Conservation (phyloP, 2,113 vertebrate genomes). For the Gallinago undulata region DNA sequence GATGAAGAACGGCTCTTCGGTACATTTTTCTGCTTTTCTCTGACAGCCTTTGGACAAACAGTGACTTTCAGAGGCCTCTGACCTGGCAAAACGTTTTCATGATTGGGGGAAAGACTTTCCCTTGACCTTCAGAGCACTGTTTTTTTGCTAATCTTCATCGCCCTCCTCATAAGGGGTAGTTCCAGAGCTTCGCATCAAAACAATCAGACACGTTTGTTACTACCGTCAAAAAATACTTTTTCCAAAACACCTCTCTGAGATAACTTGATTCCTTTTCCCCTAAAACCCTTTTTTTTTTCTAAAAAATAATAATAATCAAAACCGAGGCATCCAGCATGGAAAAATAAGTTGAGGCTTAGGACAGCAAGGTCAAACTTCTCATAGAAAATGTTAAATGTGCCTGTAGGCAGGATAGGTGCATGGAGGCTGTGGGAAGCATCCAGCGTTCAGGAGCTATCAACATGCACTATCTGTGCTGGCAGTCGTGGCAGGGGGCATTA, state of each 20-base stretch:
- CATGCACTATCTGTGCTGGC: slow-evolving; percentile 45
- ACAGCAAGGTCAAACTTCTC: slow-evolving; percentile 47
- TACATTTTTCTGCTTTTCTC: background rate
- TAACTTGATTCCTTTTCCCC: background rate
- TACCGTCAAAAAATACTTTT: background rate
- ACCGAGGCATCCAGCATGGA: slow-evolving; percentile 40
- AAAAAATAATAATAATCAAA: background rate
- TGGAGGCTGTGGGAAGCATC: slow-evolving; percentile 45
- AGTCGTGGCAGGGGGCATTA: background rate
- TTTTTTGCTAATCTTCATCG: background rate
- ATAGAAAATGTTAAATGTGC: slow-evolving; percentile 29
- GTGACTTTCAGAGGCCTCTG: background rate
- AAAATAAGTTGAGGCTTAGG: slow-evolving; percentile 39
- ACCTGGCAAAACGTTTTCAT: background rate
- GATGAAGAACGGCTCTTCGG: background rate
- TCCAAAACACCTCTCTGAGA: slow-evolving; percentile 6
- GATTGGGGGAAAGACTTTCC: background rate
- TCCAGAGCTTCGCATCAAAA: background rate
- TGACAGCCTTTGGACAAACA: background rate
- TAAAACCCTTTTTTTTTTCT: background rate
- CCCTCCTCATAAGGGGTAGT: background rate
- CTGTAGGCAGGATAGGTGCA: slow-evolving; percentile 41
- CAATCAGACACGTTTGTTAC: background rate
- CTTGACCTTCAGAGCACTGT: background rate
- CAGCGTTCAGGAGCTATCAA: slow-evolving; percentile 43